Percentiles rank a stretch among this genome's conserved stretches.
Conservation (phyloP, 2,888 invertebrate genomes). For the Drosophila anomelani region DNA sequence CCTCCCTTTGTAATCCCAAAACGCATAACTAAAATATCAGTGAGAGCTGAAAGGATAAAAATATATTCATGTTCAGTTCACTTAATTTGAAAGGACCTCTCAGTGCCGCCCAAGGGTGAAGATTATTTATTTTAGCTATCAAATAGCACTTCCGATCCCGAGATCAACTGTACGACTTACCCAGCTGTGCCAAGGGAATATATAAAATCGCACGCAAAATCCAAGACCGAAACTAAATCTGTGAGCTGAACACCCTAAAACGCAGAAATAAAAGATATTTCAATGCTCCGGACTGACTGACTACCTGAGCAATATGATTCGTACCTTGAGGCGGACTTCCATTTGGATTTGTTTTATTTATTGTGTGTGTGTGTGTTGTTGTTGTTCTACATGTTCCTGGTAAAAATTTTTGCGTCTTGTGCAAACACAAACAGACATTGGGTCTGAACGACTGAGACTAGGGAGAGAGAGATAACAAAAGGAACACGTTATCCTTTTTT, state of each 20-base stretch:
- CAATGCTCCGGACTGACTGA: conserved; percentile 4
- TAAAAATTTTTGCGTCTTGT: conserved; percentile 72
- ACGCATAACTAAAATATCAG: conserved; percentile 13
- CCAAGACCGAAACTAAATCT: conserved; percentile 41
- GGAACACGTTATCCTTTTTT: conserved; percentile 75
- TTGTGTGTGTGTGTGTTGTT: conserved; percentile 26
- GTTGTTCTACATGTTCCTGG: conserved; percentile 53
- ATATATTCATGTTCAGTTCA: conserved; percentile 22
- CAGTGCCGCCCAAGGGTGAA: conserved; percentile 26
- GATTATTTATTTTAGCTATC: conserved; percentile 28
- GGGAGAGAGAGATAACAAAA: conserved; percentile 50
- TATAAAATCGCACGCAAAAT: conserved; percentile 39
- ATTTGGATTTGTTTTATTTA: conserved; percentile 41
- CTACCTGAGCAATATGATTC: conserved; percentile 46
- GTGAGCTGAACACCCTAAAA: conserved; percentile 37
- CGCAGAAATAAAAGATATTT: conserved; percentile 23
- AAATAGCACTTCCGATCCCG: conserved; percentile 41
- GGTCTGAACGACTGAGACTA: conserved; percentile 24
- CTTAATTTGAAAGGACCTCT: conserved; percentile 42
- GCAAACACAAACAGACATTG: conserved; percentile 59
- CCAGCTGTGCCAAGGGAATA: conserved; percentile 4
- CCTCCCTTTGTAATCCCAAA: conserved; percentile 2
- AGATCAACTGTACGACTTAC: conserved; percentile 32
- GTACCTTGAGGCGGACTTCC: conserved; percentile 38
- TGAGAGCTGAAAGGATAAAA: background rate